Percentiles rank a stretch among this genome's conserved stretches.
These are phyloP conservation scores for Glyptemys insculpta DNA, from an alignment of 2,797 vertebrate species.

Conservation along the genomic window DNA sequence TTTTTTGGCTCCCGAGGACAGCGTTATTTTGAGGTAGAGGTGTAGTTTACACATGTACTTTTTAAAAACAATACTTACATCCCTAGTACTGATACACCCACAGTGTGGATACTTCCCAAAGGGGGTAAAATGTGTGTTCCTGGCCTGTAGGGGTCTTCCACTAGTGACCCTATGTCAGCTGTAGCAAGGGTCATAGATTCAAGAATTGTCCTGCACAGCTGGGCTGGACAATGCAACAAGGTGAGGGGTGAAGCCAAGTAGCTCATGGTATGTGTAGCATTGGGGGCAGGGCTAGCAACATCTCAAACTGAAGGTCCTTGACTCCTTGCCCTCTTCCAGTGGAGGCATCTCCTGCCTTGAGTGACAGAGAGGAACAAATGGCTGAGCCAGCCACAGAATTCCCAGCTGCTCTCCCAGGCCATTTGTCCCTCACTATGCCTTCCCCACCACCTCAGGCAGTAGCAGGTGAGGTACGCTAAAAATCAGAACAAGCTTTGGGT, in stretches of 20 bases:
- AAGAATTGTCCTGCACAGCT: constrained; percentile 61
- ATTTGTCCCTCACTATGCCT: neutral
- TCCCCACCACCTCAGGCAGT: neutral
- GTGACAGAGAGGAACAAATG: neutral
- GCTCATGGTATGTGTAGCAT: neutral
- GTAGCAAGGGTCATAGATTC: constrained; percentile 42
- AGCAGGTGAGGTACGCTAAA: neutral
- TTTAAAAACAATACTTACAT: too few species aligned
- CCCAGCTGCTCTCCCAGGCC: neutral
- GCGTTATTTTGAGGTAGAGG: too few species aligned
- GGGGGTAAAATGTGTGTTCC: too few species aligned
- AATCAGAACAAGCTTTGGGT: neutral
- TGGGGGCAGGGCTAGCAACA: neutral
- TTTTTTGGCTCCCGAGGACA: too few species aligned
- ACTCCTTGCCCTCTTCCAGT: neutral
- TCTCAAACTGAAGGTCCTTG: neutral
- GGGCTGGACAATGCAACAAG: constrained; percentile 49
- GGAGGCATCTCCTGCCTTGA: fast-evolving
- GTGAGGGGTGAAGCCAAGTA: neutral
- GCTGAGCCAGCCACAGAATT: neutral
- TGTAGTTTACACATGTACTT: too few species aligned
- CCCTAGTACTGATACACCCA: too few species aligned
- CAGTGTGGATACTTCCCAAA: too few species aligned
- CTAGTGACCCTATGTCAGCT: constrained; percentile 34
- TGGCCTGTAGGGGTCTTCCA: neutral